Evolutionary conservation across 2,888 invertebrate genomes (phyloP).

Genomic region (Epiperipatus broadwayi): DNA sequence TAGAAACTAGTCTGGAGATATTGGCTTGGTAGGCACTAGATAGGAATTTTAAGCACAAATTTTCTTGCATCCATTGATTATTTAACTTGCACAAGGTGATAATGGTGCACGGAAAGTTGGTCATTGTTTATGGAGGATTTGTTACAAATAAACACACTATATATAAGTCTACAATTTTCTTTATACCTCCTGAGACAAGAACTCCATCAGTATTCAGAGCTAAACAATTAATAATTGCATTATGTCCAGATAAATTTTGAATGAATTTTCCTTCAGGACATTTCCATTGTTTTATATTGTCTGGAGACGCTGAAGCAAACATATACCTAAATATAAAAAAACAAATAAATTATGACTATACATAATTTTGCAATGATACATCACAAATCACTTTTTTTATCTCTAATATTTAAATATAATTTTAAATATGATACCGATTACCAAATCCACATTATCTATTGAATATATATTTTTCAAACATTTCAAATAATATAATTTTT

Average conservation of each 20-base stretch:
- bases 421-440: no score
- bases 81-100: no score
- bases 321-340: slow-evolving; percentile 41
- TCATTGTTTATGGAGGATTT: not conserved
- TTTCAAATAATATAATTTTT: no score
- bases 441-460: no score
- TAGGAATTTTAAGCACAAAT: no score
- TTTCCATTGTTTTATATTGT: slow-evolving; percentile 98
- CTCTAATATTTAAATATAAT: slow-evolving; percentile 4
- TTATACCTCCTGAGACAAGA: slow-evolving; percentile 68
- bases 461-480: no score
- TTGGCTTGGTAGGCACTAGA: no score
- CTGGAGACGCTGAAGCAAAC: slow-evolving; percentile 93
- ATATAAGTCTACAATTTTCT: slow-evolving; percentile 10
- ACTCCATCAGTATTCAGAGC: slow-evolving; percentile 88
- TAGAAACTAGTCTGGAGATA: no score
- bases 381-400: no score
- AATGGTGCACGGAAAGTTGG: not conserved
- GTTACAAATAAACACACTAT: not conserved
- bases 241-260: slow-evolving; percentile 89
- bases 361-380: no score
- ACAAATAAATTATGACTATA: slow-evolving; percentile 13
- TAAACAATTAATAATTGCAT: slow-evolving; percentile 89
- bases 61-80: no score
- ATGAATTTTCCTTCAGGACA: slow-evolving; percentile 94